phyloP scores from a whole-genome alignment of 2,888 invertebrate species.

The Beris morrisii region DNA sequence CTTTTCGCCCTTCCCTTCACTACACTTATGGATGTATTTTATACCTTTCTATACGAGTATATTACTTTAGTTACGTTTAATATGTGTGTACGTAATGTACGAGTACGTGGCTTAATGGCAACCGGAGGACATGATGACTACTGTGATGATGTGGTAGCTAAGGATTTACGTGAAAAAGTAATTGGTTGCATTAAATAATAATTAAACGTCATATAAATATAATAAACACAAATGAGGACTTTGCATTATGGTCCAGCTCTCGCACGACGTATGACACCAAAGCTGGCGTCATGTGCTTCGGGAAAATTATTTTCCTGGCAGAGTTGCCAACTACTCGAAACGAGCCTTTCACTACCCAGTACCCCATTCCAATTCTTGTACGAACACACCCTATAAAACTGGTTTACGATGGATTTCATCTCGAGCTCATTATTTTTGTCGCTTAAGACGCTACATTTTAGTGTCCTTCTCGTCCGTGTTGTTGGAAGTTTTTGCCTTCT shows the following conservation, averaged over 20 bases:
- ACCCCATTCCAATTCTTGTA: conserved; percentile 4
- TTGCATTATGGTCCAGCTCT: conserved; percentile 22
- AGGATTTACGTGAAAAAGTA: conserved; percentile 25
- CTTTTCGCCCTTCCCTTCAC: not conserved
- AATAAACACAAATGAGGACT: conserved; percentile 31
- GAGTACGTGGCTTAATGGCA: not conserved
- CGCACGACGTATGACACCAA: not conserved
- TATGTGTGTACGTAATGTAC: not conserved
- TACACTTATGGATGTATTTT: not conserved
- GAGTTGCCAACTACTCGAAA: conserved; percentile 10
- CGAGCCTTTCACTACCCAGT: conserved; percentile 5
- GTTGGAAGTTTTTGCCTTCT: not conserved
- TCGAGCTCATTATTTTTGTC: conserved; percentile 27
- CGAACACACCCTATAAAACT: conserved; percentile 14
- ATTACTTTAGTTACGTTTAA: not conserved
- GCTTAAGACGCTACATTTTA: not conserved
- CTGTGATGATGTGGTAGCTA: conserved; percentile 14
- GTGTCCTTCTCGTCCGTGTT: not conserved
- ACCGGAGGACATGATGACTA: conserved; percentile 13
- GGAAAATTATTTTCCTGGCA: conserved; percentile 14
- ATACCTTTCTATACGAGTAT: conserved; percentile 1
- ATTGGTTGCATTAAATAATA: conserved; percentile 32
- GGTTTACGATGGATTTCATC: conserved; percentile 28
- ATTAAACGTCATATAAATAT: conserved; percentile 31
- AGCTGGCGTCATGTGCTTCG: conserved; percentile 4